Conservation (phyloP, 2,797 vertebrate genomes). For the Spinibarbus caldwelli region DNA sequence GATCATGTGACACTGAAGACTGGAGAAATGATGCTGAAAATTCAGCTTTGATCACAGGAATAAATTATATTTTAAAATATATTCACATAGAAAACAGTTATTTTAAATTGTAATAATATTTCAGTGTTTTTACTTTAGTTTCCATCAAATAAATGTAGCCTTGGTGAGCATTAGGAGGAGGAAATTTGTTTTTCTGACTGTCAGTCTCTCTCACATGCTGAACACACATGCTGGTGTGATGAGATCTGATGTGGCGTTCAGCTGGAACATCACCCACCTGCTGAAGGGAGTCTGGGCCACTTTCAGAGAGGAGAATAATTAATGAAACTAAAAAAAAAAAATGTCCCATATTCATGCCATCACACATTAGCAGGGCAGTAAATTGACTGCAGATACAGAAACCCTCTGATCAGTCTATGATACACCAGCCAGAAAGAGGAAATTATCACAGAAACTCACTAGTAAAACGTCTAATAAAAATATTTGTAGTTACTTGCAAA, state of each 20-base stretch:
- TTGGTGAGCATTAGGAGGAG: not conserved
- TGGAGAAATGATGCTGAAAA: not conserved
- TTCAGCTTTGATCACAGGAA: not conserved
- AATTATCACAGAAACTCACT: not conserved
- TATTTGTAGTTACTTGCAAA: not conserved
- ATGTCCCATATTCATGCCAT: not conserved
- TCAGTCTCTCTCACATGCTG: not conserved
- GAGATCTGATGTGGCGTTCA: slow-evolving; percentile 45
- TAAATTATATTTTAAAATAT: not conserved
- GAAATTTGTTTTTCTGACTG: not conserved
- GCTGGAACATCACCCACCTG: slow-evolving; percentile 30
- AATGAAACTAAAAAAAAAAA: not conserved
- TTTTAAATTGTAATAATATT: not conserved
- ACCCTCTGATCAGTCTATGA: not conserved
- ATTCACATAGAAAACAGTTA: not conserved
- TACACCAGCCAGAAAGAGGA: not conserved
- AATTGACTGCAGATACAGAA: slow-evolving; percentile 26
- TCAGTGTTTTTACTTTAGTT: not conserved
- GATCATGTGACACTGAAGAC: not conserved
- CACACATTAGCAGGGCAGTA: not conserved
- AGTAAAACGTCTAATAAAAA: not conserved
- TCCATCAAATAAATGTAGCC: not conserved
- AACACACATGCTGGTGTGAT: not conserved
- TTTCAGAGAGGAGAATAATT: slow-evolving; percentile 10
- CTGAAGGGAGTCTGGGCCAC: not conserved